phyloP scores from a whole-genome alignment of 2,888 invertebrate species.

The Lasioglossum zephyrum region DNA sequence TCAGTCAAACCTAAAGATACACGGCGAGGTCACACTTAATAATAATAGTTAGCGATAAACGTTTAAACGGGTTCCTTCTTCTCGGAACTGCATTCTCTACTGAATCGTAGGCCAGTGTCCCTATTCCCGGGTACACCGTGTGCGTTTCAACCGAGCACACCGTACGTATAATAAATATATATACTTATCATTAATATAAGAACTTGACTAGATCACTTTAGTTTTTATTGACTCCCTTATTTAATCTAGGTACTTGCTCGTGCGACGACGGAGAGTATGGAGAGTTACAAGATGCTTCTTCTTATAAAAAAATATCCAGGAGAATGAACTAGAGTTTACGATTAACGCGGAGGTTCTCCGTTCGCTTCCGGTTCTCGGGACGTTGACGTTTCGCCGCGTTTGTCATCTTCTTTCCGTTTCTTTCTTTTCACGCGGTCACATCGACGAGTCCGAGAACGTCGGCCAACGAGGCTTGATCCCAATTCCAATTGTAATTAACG shows the following conservation, averaged over 20 bases:
- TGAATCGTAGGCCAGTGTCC: background rate
- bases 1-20: conserved; percentile 3
- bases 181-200: conserved; percentile 59
- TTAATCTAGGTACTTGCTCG: conserved; percentile 76
- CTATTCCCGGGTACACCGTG: background rate
- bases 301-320: conserved; percentile 82
- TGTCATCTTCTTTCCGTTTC: too few species aligned
- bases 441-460: conserved; percentile 55
- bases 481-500: conserved; percentile 81
- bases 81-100: conserved; percentile 9
- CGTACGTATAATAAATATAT: conserved; percentile 30
- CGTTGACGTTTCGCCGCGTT: conserved; percentile 10
- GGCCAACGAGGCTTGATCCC: conserved; percentile 83
- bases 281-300: conserved; percentile 71
- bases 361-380: conserved; percentile 50
- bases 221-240: conserved; percentile 74
- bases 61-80: background rate
- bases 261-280: conserved; percentile 77
- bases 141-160: conserved; percentile 7
- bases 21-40: background rate
- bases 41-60: background rate
- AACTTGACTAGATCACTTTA: conserved; percentile 83
- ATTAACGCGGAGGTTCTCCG: conserved; percentile 60
- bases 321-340: conserved; percentile 78
- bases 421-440: conserved; percentile 12